Evolutionary conservation across 2,113 vertebrate species (phyloP).

Genomic region (Cranoglanis bouderius): DNA sequence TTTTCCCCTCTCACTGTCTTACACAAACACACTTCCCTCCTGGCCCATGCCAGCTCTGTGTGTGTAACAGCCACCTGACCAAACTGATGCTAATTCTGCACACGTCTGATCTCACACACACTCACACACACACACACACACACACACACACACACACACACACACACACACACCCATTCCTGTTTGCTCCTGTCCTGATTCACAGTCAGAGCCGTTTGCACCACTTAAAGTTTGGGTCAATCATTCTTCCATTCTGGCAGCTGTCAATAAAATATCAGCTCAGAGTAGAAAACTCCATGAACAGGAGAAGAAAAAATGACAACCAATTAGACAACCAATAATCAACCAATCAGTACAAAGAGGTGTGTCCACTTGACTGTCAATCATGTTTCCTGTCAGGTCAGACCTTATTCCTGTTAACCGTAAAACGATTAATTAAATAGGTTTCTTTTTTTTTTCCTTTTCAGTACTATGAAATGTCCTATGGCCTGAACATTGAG

Average conservation of each 20-base stretch:
- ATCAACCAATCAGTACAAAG: neutral
- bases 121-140: neutral
- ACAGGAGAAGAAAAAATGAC: neutral
- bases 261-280: neutral
- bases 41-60: neutral
- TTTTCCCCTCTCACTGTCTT: slow-evolving; percentile 9
- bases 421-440: neutral
- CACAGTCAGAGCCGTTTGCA: neutral
- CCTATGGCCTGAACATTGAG: slow-evolving; percentile 98
- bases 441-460: slow-evolving; percentile 37
- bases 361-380: neutral
- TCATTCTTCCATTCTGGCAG: neutral
- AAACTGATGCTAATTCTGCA: neutral
- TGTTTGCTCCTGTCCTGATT: neutral
- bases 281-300: neutral
- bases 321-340: neutral
- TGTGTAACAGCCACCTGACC: slow-evolving; percentile 19
- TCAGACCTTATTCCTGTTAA: neutral
- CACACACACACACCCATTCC: too few relatives aligned
- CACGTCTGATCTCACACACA: neutral
- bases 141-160: neutral
- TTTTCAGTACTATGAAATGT: slow-evolving; percentile 98
- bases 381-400: neutral
- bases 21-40: neutral
- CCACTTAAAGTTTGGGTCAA: neutral